Evolutionary conservation across 2,797 vertebrate genomes (phyloP).

Genomic region (Leucoraja ocellata): DNA sequence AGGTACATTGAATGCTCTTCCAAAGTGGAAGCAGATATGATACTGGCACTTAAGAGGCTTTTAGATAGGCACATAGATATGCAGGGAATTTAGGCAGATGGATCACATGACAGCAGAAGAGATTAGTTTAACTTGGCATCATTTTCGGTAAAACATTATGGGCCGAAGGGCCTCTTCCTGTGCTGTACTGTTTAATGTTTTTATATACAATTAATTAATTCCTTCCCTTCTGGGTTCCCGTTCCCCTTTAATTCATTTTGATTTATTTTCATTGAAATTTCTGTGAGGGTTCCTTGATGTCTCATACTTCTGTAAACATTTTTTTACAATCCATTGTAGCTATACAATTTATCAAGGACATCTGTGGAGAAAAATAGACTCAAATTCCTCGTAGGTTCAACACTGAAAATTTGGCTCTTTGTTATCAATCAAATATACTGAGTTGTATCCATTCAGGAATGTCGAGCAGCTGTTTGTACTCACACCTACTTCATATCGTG

Average conservation of each 20-base stretch:
- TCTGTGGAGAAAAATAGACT: background rate
- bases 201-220: background rate
- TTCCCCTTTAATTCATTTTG: background rate
- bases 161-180: too few relatives aligned
- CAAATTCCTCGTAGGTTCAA: background rate
- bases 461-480: background rate
- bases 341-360: background rate
- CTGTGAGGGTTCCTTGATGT: background rate
- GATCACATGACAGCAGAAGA: too few relatives aligned
- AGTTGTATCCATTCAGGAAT: background rate
- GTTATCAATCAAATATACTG: background rate
- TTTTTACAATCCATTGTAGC: background rate
- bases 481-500: background rate
- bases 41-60: too few relatives aligned
- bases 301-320: background rate
- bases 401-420: background rate
- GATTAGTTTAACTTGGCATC: too few relatives aligned
- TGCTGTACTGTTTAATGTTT: too few relatives aligned
- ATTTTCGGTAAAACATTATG: too few relatives aligned
- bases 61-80: too few relatives aligned
- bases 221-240: background rate
- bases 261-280: background rate
- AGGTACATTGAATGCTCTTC: too few relatives aligned
- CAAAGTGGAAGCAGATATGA: too few relatives aligned
- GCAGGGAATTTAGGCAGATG: too few relatives aligned